Evolutionary conservation across 2,113 vertebrate genomes (phyloP), one percentile per base, ranked within the genome.

Genomic region (Danio rerio): DNA sequence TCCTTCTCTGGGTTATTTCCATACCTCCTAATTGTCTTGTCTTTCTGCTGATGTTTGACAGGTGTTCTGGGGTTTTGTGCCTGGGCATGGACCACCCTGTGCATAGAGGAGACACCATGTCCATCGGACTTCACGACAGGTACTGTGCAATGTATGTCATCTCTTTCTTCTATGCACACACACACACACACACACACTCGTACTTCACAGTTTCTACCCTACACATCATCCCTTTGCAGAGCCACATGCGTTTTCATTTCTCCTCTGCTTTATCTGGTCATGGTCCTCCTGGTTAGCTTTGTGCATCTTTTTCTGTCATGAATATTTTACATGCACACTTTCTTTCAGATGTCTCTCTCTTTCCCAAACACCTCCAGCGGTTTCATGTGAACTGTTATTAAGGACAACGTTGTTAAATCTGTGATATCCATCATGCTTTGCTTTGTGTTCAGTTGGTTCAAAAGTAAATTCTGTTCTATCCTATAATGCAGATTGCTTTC

Each of bases 21-120:
- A 18, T 16, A 58, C 6, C 42, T 52, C 16, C 13, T 56, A 6
- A 43, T 58, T 40, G 53, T 52, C 11, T 10, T 55, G 16, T 81
- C 11, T 40, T 5, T 73, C 31, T 74, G 42, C 12, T 84, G 43
- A 82, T 66, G 58, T 89, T 88, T 87, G 90, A 92, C 86, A 91
- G 92, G 88, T 89, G 93, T 78, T 56, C 78, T 89, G 91, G 80
- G 91, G 90, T 89, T 88, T 66, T 89, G 89, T 78, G 85, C 81
- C 91, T 92, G 80, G 89, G 92, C 89, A 95, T 96, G 96, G 96
- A 96, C 91, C 92, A 91, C 91, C 94, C 94, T 93, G 88, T 94
- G 65, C 93, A 95, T 91, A 91, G 95, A 90, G 96, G 93, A 86
- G 95, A 97, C 87, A 89, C 94, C 31, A 92, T 96, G 92, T 93